Evolutionary conservation across 2,797 vertebrate species (phyloP), one percentile per base, ranked within the genome.

Genomic region (Gephyroberyx darwinii): DNA sequence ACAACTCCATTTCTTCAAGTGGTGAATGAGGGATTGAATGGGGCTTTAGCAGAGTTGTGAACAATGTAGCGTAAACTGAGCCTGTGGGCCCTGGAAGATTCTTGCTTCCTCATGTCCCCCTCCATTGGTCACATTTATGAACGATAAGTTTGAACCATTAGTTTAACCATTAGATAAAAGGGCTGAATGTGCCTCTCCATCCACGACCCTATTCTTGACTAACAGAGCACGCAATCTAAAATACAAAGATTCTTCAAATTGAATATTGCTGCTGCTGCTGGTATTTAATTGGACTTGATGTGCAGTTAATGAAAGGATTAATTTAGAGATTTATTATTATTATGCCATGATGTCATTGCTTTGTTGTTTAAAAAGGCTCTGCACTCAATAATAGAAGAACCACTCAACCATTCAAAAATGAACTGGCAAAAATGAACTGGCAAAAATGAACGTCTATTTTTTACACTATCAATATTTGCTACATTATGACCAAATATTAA

Each of bases 11-110:
- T 82, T 76, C 61, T 45, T 67, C 77, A 54, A 30, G 9, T 81
- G 17, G 53, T 56, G 48, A 71, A 78, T 58, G 69, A 85, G 58
- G 75, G 79, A 86, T 56, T 81, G 70, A 81, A 80, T 19, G 26
- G 35, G 58, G 72, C 65, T 88, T 87, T 78, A 68, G 75, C 65
- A 65, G 68, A 74, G 65, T 77, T 84, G 57, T 84, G 63, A 81
- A 85, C 83, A 84, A 82, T 80, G 68, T 47, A 43, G 70, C 63
- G 45, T 79, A 85, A 86, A 90, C 81, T 84, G 81, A 85, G 54
- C 65, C 66, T 65, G 48, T 43, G 52, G 82, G 78, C 37, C 70
- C 51, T 35, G 14, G 69, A 75, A 72, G 68, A 81, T 72, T 84
- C 53, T 61, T 26, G 71, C 55, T 65, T 81, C 71, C 55, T 73